Evolutionary conservation across 2,797 vertebrate species (phyloP), one percentile per base, ranked within the genome.

Genomic region (Chaetophractus vellerosus): DNA sequence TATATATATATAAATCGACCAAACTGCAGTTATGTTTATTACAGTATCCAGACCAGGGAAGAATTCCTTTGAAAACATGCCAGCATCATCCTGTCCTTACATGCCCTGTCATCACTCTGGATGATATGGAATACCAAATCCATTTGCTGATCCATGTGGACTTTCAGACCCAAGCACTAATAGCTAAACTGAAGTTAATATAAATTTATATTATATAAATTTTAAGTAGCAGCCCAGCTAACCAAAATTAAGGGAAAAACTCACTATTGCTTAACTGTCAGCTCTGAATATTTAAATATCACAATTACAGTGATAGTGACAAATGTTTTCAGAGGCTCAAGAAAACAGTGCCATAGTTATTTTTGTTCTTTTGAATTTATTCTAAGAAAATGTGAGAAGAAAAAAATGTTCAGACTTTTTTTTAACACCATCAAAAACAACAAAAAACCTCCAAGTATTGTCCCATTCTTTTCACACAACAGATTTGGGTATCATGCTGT

Each of bases 51-150:
- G 97, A 57, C 45, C 63, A 48, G 64, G 11, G 81, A 97, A 71
- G 41, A 97, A 98, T 93, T 96, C 59, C 76, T 98, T 97, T 98
- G 94, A 96, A 96, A 96, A 93, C 1, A 23, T 11, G 93, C 93
- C 95, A 95, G 48, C 91, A 50, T 7, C 94, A 85, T 78, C 92
- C 64, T 11, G 19, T 24, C 9, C 23, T 96, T 83, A 94, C 93
- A 15, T 38, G 68, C 36, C 81, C 88, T 96, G 74, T 81, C 80
- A 82, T 89, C 88, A 48, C 92, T 78, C 48, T 93, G 48, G 68
- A 96, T 23, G 33, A 1, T 45, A 68, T 16, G 11, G 92, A 95
- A 96, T 66, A 75, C 75, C 71, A 96, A 95, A 94, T 79, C 76
- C 81, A 64, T 82, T 89, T 96, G 95, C 68, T 88, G n/a, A 87